Evolutionary conservation across 2,113 vertebrate species (phyloP), one percentile per base, ranked within the genome.

Genomic region (Phainopepla nitens): DNA sequence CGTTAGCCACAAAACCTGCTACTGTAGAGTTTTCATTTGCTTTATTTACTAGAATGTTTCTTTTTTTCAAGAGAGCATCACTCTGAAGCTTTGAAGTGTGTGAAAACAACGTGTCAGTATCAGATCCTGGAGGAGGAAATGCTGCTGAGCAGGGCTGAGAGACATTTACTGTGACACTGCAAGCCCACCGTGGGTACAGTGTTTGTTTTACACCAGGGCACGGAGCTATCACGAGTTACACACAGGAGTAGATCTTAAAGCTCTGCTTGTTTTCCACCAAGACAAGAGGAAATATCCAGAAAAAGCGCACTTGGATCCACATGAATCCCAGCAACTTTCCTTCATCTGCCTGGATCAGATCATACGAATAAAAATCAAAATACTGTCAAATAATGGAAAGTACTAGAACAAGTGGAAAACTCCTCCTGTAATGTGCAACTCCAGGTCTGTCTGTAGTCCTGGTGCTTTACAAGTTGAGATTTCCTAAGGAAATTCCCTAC

Each of bases 361-460:
- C 17, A 11, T 3, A 21, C 7, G 50, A 7, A 1, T 0, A 23
- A 73, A 60, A 45, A 11, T 28, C 20, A 41, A 31, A 89, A 61
- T 8, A 9, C 13, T 7, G 35, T 7, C 42, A 45, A 16, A 16
- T 0, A 81, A 45, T 2, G 41, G 16, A 22, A 89, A 22, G 60
- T 39, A 75, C 27, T 14, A 33, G 45, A 60, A 50, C 23, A 12
- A 31, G 10, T 3, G 54, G 62, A 85, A n/a, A 62, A 42, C 47
- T 29, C 49, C 35, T 27, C 27, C 50, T 60, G 21, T 10, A 36
- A n/a, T 0, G 1, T 4, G 53, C 44, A 56, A 4, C 21, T 49
- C 33, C 33, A n/a, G 6, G 35, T 13, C 75, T 42, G 0, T 6
- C 19, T 6, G 21, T 7, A 78, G 42, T 22, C n/a, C 28, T 0